These are phyloP conservation scores for Pristionchus exspectatus DNA, from an alignment of 2,888 invertebrate genomes.

Conservation along the genomic window DNA sequence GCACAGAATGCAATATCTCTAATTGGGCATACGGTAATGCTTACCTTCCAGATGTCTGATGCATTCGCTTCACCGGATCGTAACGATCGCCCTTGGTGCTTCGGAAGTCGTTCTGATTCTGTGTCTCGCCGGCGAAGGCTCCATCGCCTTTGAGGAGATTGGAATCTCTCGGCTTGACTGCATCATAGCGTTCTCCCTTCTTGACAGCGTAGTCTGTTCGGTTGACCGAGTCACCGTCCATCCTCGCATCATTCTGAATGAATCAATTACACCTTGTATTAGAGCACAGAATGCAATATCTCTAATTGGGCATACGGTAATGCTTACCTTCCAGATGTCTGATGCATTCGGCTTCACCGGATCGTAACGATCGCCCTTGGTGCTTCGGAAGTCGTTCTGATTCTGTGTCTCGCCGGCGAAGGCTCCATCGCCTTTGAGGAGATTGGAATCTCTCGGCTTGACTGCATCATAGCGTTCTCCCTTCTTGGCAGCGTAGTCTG, in stretches of 20 bases:
- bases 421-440: constrained; percentile 56
- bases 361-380: constrained; percentile 46
- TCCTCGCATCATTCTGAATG: constrained; percentile 44
- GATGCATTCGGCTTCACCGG: constrained; percentile 35
- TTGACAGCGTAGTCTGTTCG: constrained; percentile 59
- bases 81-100: constrained; percentile 40
- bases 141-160: constrained; percentile 57
- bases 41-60: constrained; percentile 59
- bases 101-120: constrained; percentile 52
- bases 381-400: constrained; percentile 41
- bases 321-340: constrained; percentile 59
- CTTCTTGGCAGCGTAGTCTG: constrained; percentile 59
- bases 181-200: constrained; percentile 58
- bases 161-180: constrained; percentile 55
- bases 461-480: constrained; percentile 58
- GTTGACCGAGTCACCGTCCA: constrained; percentile 58
- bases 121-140: constrained; percentile 47
- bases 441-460: constrained; percentile 54
- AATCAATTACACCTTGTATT: too few species aligned
- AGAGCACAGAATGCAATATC: not conserved
- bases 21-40: not conserved
- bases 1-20: constrained; percentile 7
- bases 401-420: constrained; percentile 53
- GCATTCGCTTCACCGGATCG: constrained; percentile 42
- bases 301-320: not conserved